phyloP scores from a whole-genome alignment of 2,888 invertebrate genomes.

The Agonopterix arenella region DNA sequence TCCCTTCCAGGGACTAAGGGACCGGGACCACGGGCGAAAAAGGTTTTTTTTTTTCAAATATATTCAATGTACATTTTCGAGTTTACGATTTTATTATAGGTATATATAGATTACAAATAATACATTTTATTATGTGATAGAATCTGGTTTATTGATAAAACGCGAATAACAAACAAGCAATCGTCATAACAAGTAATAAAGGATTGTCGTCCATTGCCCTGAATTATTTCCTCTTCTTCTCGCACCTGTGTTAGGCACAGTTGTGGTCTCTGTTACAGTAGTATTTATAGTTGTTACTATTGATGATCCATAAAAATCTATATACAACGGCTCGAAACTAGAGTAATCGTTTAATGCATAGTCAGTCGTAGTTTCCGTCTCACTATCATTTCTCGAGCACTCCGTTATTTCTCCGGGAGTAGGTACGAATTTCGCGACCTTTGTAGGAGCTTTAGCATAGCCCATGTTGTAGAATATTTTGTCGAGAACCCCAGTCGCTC shows the following conservation, averaged over 20 bases:
- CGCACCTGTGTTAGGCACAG: background rate
- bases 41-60: too few species aligned
- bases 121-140: too few species aligned
- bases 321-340: background rate
- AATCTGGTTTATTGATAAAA: too few species aligned
- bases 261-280: background rate
- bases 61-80: too few species aligned
- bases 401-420: constrained; percentile 48
- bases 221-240: background rate
- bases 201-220: constrained; percentile 22
- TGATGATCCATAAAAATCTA: background rate
- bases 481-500: constrained; percentile 51
- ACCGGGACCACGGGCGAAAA: too few species aligned
- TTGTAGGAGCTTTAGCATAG: constrained; percentile 37
- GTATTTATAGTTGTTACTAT: background rate
- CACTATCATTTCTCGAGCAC: constrained; percentile 42
- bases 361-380: background rate
- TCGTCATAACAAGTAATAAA: constrained; percentile 27
- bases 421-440: constrained; percentile 29
- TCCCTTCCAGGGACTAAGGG: too few species aligned
- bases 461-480: constrained; percentile 55
- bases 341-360: background rate
- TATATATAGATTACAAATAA: too few species aligned
- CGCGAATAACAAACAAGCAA: background rate
- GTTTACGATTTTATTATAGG: too few species aligned